A percentile compares a stretch with the other conserved stretches of the same genome.
Conservation (phyloP, 1,140 invertebrate species). For the Calliphora vicina region DNA sequence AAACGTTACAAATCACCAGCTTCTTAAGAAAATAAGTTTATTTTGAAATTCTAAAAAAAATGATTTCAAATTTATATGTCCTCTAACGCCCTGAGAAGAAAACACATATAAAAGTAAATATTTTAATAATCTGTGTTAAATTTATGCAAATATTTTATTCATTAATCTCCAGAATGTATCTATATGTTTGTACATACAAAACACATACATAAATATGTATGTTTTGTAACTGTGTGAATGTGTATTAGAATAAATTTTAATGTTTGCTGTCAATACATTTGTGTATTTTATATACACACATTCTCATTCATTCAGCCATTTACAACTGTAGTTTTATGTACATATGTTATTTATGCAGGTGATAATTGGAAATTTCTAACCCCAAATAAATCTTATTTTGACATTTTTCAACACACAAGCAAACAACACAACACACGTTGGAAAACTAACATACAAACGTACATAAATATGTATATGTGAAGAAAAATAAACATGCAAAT, state of each 20-base stretch:
- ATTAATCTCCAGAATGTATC: neutral
- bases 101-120: neutral
- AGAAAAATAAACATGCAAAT: neutral
- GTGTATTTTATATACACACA: neutral
- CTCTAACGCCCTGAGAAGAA: neutral
- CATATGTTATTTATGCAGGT: constrained; percentile 31
- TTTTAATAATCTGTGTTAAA: constrained; percentile 5
- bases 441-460: neutral
- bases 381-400: constrained; percentile 33
- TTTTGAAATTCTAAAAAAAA: neutral
- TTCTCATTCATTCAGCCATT: neutral
- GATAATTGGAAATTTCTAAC: constrained; percentile 34
- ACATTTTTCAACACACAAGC: constrained; percentile 13
- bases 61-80: neutral
- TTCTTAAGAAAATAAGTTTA: neutral
- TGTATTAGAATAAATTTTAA: constrained; percentile 23
- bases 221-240: neutral
- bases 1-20: too few species aligned
- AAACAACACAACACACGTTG: constrained; percentile 1
- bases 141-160: neutral
- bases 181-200: too few species aligned
- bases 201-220: neutral
- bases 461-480: neutral
- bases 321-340: neutral
- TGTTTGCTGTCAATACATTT: constrained; percentile 29